Percentiles rank a stretch among this genome's conserved stretches.
Evolutionary conservation across 2,797 vertebrate genomes (phyloP).

Genomic region (Hippoglossus hippoglossus): DNA sequence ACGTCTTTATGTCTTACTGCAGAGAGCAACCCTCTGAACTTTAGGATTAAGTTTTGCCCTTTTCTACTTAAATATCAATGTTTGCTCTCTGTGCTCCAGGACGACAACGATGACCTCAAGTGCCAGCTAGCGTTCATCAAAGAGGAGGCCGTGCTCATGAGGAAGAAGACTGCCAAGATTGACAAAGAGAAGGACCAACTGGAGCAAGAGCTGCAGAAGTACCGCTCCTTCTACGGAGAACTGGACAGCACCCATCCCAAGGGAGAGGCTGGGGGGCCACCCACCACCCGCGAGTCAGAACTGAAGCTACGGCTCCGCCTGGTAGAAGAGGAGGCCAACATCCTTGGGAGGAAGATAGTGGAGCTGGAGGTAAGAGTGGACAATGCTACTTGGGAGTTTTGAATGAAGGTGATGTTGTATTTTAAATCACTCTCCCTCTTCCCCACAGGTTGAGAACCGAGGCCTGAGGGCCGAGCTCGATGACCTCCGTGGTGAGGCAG

Average conservation of each 20-base stretch:
- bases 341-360: constrained; percentile 96
- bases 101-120: constrained; percentile 96
- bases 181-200: constrained; percentile 97
- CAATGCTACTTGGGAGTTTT: not conserved
- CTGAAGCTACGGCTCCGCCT: constrained; percentile 94
- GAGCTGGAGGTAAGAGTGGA: constrained; percentile 87
- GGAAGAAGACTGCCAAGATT: constrained; percentile 96
- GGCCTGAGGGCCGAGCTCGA: constrained; percentile 95
- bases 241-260: constrained; percentile 95
- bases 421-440: not conserved
- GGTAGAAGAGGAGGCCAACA: constrained; percentile 98
- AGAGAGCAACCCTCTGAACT: constrained; percentile 13
- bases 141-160: constrained; percentile 95
- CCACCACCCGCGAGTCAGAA: constrained; percentile 95
- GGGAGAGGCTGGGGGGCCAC: constrained; percentile 95
- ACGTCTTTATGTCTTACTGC: constrained; percentile 20
- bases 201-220: constrained; percentile 96
- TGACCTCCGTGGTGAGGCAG: constrained; percentile 91
- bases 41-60: constrained; percentile 1
- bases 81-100: constrained; percentile 68
- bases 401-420: not conserved
- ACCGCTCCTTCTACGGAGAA: constrained; percentile 95
- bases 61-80: not conserved
- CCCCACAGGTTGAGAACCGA: constrained; percentile 89
- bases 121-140: constrained; percentile 96